Evolutionary conservation across 2,797 vertebrate species (phyloP).

Genomic region (Lepus townsendii): DNA sequence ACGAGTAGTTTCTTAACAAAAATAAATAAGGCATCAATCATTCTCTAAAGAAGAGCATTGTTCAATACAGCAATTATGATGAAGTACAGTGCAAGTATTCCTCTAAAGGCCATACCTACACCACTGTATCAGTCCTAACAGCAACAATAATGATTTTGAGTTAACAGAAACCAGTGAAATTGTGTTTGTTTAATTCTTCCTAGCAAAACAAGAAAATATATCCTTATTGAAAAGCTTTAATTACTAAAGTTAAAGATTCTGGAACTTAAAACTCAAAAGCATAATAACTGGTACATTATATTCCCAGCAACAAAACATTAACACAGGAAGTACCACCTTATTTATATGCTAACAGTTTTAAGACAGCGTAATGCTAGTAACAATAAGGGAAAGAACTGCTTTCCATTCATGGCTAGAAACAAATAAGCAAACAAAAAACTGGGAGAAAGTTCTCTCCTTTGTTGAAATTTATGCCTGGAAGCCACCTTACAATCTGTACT

Average conservation of each 20-base stretch:
- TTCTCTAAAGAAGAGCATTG: neutral
- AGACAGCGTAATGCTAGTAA: neutral
- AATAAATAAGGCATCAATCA: neutral
- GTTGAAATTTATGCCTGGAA: conserved; percentile 30
- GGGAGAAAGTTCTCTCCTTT: neutral
- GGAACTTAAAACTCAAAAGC: neutral
- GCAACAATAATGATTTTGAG: neutral
- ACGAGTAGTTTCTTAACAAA: neutral
- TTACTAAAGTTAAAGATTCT: neutral
- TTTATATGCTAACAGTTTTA: neutral
- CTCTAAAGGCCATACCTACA: neutral
- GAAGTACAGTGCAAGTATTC: neutral
- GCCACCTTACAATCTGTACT: neutral
- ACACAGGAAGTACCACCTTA: neutral
- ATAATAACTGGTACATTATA: neutral
- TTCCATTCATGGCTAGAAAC: conserved; percentile 24
- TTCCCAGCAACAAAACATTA: neutral
- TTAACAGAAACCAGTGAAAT: neutral
- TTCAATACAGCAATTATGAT: neutral
- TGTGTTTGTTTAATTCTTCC: conserved; percentile 36
- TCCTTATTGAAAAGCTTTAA: conserved; percentile 37
- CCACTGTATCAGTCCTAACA: neutral
- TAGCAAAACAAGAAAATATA: conserved; percentile 55
- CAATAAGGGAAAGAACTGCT: conserved; percentile 15
- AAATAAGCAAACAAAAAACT: neutral